Percentiles rank a stretch among this genome's conserved stretches.
These are phyloP conservation scores for Lepus americanus DNA, from an alignment of 2,113 vertebrate species.

Conservation along the genomic window DNA sequence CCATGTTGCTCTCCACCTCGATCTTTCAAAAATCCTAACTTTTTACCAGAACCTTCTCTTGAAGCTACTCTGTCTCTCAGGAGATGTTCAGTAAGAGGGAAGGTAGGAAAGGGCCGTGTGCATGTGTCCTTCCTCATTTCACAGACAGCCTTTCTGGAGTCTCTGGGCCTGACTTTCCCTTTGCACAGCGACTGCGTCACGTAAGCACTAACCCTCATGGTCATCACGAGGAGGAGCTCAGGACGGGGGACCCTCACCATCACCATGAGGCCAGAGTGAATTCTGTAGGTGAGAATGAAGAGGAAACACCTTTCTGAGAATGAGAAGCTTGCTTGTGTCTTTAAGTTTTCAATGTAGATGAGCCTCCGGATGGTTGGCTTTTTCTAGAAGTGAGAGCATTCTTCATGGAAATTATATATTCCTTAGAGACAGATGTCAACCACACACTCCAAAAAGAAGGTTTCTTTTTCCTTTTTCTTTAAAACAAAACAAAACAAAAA, in stretches of 20 bases:
- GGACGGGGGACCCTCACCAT: background rate
- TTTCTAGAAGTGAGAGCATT: constrained; percentile 49
- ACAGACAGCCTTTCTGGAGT: background rate
- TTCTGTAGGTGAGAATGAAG: background rate
- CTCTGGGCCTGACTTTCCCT: background rate
- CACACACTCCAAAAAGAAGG: background rate
- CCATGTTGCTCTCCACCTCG: background rate
- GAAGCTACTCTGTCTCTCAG: background rate
- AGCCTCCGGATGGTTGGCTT: background rate
- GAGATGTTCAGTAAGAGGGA: background rate
- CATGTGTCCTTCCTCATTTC: background rate
- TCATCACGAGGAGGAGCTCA: too few relatives aligned
- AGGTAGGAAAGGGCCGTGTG: background rate
- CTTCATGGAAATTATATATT: constrained; percentile 57
- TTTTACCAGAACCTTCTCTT: background rate
- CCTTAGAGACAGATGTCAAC: constrained; percentile 40
- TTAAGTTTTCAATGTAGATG: constrained; percentile 38
- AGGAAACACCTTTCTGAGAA: constrained; percentile 1
- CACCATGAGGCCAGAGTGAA: background rate
- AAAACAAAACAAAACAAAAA: background rate
- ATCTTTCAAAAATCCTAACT: constrained; percentile 23
- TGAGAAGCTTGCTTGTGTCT: background rate
- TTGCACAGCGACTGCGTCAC: background rate
- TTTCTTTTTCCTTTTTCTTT: background rate
- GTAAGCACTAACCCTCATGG: background rate